phyloP scores from a whole-genome alignment of 2,888 invertebrate species.

The Vandiemenella viatica region DNA sequence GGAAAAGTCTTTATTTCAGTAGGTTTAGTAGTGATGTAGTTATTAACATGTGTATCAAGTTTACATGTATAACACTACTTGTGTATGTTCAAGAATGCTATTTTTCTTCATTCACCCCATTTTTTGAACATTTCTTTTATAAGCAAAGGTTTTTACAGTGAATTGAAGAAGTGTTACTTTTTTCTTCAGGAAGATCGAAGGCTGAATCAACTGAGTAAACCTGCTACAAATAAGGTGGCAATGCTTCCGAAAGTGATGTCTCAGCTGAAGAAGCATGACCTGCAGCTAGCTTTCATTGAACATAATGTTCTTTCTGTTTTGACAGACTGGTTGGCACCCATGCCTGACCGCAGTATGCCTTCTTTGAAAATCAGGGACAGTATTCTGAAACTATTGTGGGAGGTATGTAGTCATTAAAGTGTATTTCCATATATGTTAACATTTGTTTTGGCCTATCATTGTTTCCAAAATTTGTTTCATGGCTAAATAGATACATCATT shows the following conservation, averaged over 20 bases:
- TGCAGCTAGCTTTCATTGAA: slow-evolving; percentile 91
- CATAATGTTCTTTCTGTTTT: slow-evolving; percentile 81
- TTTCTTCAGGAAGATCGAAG: slow-evolving; percentile 62
- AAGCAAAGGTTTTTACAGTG: neutral
- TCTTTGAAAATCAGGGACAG: slow-evolving; percentile 83
- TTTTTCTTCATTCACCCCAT: neutral
- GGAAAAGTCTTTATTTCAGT: no score
- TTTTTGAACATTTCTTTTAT: neutral
- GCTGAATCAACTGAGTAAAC: slow-evolving; percentile 64
- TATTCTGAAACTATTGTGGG: slow-evolving; percentile 61
- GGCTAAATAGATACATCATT: no score
- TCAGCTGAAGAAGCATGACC: slow-evolving; percentile 86
- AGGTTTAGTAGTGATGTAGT: no score
- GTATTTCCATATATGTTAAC: neutral
- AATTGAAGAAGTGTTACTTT: slow-evolving; percentile 8
- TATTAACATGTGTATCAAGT: no score
- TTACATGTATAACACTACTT: no score
- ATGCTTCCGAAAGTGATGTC: slow-evolving; percentile 80
- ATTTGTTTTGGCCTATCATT: neutral
- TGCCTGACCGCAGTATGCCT: slow-evolving; percentile 93
- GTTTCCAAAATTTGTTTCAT: no score
- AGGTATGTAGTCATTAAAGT: slow-evolving; percentile 36
- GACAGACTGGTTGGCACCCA: slow-evolving; percentile 95
- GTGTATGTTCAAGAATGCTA: no score
- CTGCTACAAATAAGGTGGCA: slow-evolving; percentile 84